phyloP scores from a whole-genome alignment of 1,140 invertebrate genomes.

The Anoplolepis gracilipes region DNA sequence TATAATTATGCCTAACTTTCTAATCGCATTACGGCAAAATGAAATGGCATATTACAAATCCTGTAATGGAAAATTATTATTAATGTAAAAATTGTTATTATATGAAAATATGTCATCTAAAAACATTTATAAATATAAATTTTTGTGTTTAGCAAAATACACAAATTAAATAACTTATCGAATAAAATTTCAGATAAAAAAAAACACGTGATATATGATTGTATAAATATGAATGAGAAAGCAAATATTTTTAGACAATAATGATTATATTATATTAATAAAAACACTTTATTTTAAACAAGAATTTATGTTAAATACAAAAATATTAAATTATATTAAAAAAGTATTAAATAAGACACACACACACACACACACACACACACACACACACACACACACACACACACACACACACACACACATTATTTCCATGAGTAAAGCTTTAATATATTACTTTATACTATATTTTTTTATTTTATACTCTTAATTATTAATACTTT shows the following conservation, averaged over 20 bases:
- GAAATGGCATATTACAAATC: not conserved
- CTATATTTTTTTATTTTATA: not conserved
- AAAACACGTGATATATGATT: not conserved
- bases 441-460: not conserved
- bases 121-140: not conserved
- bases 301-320: not conserved
- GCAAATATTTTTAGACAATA: not conserved
- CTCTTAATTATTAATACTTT: not conserved
- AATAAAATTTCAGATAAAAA: not conserved
- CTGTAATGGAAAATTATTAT: not conserved
- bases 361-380: no score
- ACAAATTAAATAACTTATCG: not conserved
- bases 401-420: no score
- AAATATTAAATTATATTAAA: not conserved
- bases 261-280: not conserved
- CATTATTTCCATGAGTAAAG: not conserved
- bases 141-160: not conserved
- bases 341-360: no score
- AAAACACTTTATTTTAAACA: no score
- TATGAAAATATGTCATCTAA: not conserved
- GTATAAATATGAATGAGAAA: not conserved
- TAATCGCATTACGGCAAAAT: not conserved
- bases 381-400: no score
- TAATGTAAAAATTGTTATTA: not conserved
- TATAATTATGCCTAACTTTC: slow-evolving; percentile 35